Evolutionary conservation across 2,797 vertebrate species (phyloP).

Genomic region (Tiaroga cobitis): DNA sequence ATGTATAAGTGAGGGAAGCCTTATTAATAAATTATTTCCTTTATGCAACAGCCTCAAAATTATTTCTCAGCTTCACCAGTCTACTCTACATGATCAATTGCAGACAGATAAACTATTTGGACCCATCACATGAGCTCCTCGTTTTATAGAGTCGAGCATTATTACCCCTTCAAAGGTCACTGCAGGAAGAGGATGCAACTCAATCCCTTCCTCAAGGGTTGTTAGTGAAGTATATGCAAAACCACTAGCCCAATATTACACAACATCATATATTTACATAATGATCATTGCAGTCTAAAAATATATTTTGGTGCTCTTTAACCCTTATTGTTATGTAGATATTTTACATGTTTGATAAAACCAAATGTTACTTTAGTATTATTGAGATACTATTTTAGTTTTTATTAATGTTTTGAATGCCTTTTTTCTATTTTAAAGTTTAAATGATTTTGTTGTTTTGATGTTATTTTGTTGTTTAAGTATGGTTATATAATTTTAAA

Average conservation of each 20-base stretch:
- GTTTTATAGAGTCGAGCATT: neutral
- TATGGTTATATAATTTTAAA: too few species aligned
- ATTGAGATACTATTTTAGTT: neutral
- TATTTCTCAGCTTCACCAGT: neutral
- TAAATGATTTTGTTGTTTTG: too few species aligned
- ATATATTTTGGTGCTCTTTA: neutral
- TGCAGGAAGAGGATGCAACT: neutral
- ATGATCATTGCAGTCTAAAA: neutral
- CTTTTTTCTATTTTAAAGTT: neutral
- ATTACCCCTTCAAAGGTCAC: neutral
- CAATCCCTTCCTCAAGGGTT: neutral
- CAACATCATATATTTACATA: neutral
- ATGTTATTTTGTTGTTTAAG: neutral
- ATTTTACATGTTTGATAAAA: neutral
- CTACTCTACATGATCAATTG: neutral
- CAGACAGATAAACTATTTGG: neutral
- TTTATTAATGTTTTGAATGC: too few species aligned
- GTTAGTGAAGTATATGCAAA: neutral
- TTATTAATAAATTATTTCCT: neutral
- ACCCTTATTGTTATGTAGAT: too few species aligned
- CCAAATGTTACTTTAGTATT: neutral
- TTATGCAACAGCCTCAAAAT: neutral
- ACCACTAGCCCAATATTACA: neutral
- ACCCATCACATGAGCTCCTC: neutral
- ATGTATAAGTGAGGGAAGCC: neutral